Evolutionary conservation across 2,113 vertebrate species (phyloP).

Genomic region (Phyllopteryx taeniolatus): DNA sequence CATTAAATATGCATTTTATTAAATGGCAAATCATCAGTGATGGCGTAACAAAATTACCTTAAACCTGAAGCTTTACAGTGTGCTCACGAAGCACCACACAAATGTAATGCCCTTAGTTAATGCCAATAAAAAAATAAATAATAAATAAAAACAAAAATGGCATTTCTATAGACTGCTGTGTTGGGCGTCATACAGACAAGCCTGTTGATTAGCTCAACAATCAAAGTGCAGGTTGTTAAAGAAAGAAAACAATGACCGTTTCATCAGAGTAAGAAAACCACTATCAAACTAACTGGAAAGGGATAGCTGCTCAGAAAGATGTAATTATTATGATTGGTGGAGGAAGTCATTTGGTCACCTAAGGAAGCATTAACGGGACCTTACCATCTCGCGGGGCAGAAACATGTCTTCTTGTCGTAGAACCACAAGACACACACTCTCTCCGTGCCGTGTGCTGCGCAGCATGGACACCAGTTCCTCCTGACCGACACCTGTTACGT

Average conservation of each 20-base stretch:
- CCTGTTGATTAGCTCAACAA: constrained; percentile 38
- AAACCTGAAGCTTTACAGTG: not conserved
- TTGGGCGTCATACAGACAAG: constrained; percentile 34
- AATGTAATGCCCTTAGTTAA: not conserved
- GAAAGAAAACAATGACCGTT: no score
- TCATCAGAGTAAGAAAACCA: not conserved
- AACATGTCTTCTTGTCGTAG: constrained; percentile 89
- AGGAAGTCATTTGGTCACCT: not conserved
- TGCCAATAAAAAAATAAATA: constrained; percentile 8
- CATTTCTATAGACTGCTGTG: constrained; percentile 29
- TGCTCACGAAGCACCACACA: not conserved
- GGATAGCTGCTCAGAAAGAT: not conserved
- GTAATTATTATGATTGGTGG: not conserved
- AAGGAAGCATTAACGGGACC: constrained; percentile 19
- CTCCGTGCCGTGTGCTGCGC: constrained; percentile 91
- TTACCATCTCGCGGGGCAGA: constrained; percentile 94
- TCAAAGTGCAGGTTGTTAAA: constrained; percentile 15
- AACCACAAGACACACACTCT: constrained; percentile 82
- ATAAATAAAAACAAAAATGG: no score
- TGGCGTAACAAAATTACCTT: not conserved
- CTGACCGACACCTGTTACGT: constrained; percentile 85
- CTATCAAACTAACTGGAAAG: not conserved
- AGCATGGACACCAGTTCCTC: constrained; percentile 93
- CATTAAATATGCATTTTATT: not conserved
- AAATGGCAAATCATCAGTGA: not conserved